phyloP scores from a whole-genome alignment of 2,888 invertebrate genomes.

The Dasypogon diadema region DNA sequence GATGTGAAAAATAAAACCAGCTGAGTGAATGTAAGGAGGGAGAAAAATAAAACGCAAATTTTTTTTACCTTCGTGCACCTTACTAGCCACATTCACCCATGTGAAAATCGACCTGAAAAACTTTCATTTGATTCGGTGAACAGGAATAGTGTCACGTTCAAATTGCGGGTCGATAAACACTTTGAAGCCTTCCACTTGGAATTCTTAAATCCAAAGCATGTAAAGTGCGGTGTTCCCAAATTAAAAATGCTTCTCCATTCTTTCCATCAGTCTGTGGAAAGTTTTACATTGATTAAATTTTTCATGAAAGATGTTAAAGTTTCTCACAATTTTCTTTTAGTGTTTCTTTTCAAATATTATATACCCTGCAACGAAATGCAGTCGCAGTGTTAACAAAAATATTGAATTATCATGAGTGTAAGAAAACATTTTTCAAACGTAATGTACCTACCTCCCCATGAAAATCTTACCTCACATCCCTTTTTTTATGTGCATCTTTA shows the following conservation, averaged over 20 bases:
- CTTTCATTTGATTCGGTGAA: slow-evolving; percentile 7
- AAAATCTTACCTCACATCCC: too few species aligned
- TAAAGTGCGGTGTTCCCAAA: neutral
- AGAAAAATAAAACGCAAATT: neutral
- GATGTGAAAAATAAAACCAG: neutral
- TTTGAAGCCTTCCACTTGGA: slow-evolving; percentile 2
- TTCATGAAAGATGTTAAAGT: neutral
- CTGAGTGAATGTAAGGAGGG: neutral
- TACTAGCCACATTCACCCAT: neutral
- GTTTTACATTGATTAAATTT: neutral
- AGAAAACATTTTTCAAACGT: too few species aligned
- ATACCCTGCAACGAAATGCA: too few species aligned
- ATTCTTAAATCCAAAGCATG: slow-evolving; percentile 1
- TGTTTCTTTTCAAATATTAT: too few species aligned
- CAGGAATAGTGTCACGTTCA: slow-evolving; percentile 43
- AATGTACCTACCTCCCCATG: too few species aligned
- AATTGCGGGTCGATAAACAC: slow-evolving; percentile 37
- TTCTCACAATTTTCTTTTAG: neutral
- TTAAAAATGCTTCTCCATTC: neutral
- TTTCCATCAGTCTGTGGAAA: neutral
- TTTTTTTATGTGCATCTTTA: too few species aligned
- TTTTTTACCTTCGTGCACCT: neutral
- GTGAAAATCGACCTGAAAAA: slow-evolving; percentile 31
- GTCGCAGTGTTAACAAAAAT: too few species aligned
- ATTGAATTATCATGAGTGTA: too few species aligned